These are phyloP conservation scores for Clupea harengus DNA, from an alignment of 2,113 vertebrate genomes.

Conservation along the genomic window DNA sequence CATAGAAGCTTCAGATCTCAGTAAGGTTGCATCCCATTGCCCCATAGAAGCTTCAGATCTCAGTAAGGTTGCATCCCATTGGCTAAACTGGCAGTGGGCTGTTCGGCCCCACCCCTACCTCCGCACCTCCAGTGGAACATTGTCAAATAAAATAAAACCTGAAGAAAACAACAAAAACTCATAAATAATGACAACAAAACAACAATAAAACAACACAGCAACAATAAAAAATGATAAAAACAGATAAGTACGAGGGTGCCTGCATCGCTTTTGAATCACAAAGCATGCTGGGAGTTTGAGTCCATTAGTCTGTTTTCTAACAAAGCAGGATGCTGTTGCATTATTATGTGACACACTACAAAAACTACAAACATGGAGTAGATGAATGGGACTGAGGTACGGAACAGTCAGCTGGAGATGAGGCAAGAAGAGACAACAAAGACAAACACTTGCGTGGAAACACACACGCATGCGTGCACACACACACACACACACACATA, in stretches of 20 bases:
- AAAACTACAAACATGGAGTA: background rate
- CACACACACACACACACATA: background rate
- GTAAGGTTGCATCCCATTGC: background rate
- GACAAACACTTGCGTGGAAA: background rate
- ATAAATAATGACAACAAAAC: conserved; percentile 9
- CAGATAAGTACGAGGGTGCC: background rate
- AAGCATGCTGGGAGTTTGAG: background rate
- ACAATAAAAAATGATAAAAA: conserved; percentile 17
- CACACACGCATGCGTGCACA: background rate
- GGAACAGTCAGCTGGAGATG: background rate
- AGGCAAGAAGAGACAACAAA: background rate
- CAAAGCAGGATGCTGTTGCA: background rate
- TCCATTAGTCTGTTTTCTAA: background rate
- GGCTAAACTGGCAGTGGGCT: conserved; percentile 1
- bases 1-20: background rate
- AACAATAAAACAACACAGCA: conserved; percentile 22
- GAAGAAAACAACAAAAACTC: background rate
- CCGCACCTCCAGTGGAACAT: conserved; percentile 44
- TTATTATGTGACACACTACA: background rate
- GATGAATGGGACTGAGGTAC: background rate
- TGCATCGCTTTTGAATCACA: background rate
- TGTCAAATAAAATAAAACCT: conserved; percentile 55
- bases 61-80: background rate
- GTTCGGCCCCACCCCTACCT: conserved; percentile 32
- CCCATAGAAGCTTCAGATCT: background rate